Base-by-base conservation (phyloP, 2,113 vertebrate species). In the Rhagologus leucostigma region DNA sequence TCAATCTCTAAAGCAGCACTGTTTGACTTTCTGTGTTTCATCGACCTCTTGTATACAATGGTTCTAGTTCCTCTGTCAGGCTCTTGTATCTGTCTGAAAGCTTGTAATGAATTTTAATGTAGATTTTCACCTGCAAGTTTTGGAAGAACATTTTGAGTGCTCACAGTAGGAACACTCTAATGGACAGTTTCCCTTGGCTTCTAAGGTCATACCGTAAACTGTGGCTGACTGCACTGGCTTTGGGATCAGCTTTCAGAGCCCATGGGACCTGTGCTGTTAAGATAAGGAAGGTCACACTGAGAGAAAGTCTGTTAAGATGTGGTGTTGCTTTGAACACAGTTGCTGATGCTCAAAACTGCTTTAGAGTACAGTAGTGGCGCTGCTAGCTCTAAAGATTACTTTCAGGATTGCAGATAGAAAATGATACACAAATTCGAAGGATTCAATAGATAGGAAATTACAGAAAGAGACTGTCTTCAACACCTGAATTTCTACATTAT, bases 181-280 rank as follows among this genome's bases (percentile, higher is more conserved):
- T 63, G 57, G 23, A 13, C 24, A 39, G 20, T 73, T 82, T 57
- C 13, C 26, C n/a, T 65, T 76, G 59, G 32, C 68, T 53, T 50
- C 71, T 42, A 5, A 83, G 63, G 59, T 92, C 35, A 19, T 18
- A 41, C 41, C 11, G 2, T 50, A 65, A 91, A 74, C 56, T 73
- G 52, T 12, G 20, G 33, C 73, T 89, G 73, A 17, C 50, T 73
- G 62, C 24, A 7, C 11, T 73, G 70, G 37, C 10, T 3, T 10
- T 86, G 53, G 59, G 33, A 80, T 79, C 91, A 76, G 47, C 33
- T 87, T 89, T 87, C 81, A 62, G 69, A 78, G 84, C 27, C 74
- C 24, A 2, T 6, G n/a, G 37, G 41, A 49, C 60, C 60, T 76
- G 32, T 49, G 78, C 60, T 64, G 12, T 63, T 52, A 30, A 37